These are phyloP conservation scores for Stratiomys singularior DNA, from an alignment of 2,888 invertebrate genomes.

Conservation along the genomic window DNA sequence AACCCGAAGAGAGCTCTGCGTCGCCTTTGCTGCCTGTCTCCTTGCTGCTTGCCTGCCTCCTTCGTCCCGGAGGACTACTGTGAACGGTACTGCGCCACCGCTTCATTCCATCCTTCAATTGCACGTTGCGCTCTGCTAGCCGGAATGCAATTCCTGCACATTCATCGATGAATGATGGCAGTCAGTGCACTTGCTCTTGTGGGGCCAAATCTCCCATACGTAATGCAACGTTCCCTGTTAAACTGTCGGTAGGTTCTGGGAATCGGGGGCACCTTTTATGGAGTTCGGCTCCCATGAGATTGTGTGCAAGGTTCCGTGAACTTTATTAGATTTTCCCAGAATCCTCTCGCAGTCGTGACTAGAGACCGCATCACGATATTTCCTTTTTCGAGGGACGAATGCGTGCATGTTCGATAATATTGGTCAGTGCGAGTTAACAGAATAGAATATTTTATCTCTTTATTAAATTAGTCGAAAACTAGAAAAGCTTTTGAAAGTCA, in stretches of 20 bases:
- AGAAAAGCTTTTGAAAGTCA: no score
- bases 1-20: conserved; percentile 1
- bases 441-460: no score
- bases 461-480: no score
- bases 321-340: neutral
- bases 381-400: neutral
- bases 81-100: conserved; percentile 1
- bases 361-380: neutral
- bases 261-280: neutral
- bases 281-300: neutral
- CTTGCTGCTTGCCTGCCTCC: neutral
- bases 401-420: no score
- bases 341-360: neutral
- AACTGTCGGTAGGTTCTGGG: neutral
- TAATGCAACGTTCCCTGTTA: neutral
- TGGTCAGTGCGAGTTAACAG: no score
- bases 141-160: conserved; percentile 37
- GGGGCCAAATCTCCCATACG: conserved; percentile 3
- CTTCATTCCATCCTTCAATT: neutral
- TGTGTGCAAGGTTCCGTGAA: neutral
- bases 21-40: conserved; percentile 4
- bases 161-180: neutral
- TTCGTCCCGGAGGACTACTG: neutral
- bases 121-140: neutral
- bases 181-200: conserved; percentile 30